phyloP scores from a whole-genome alignment of 64 coral and sea anemone genomes.

The Stylophora pistillata region DNA sequence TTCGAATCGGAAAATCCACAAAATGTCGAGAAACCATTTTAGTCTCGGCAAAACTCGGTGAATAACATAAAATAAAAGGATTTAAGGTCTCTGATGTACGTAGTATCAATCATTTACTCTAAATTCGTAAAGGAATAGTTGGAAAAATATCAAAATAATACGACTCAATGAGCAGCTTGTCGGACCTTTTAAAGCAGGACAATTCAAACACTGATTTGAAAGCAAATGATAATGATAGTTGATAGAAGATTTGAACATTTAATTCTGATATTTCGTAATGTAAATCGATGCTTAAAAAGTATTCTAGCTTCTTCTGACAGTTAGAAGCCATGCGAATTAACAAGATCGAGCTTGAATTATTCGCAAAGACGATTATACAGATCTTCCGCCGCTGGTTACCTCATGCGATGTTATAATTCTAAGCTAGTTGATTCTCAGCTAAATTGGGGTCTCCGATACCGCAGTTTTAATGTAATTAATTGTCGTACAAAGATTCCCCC shows the following conservation, averaged over 20 bases:
- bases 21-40: too few species aligned
- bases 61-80: neutral
- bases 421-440: slow-evolving; percentile 4
- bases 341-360: neutral
- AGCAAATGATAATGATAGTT: neutral
- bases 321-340: neutral
- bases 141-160: neutral
- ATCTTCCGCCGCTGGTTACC: neutral
- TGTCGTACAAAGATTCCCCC: slow-evolving; percentile 10
- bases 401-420: slow-evolving; percentile 1
- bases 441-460: neutral
- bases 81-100: neutral
- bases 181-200: neutral
- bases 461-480: slow-evolving; percentile 26
- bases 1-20: neutral
- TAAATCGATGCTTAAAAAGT: neutral
- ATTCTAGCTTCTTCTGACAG: neutral
- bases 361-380: neutral
- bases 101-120: neutral
- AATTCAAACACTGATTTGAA: neutral
- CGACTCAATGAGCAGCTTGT: too few species aligned
- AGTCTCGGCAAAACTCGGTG: too few species aligned
- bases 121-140: neutral
- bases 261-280: neutral
- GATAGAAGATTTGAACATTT: neutral